Evolutionary conservation across 1,140 invertebrate species (phyloP).

Genomic region (Caenorhabditis elegans): DNA sequence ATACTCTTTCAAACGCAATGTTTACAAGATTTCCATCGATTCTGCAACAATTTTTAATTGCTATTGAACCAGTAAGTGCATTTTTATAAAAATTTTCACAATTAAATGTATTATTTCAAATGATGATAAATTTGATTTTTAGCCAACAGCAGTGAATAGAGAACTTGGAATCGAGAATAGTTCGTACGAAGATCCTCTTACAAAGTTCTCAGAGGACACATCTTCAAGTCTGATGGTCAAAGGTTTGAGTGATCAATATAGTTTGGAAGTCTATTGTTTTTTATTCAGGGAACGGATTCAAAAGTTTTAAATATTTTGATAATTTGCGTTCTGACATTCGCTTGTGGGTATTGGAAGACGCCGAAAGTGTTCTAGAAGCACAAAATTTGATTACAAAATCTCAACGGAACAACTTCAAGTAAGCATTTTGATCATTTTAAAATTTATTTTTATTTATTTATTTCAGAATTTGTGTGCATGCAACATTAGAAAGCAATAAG

Average conservation of each 20-base stretch:
- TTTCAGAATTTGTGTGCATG: neutral
- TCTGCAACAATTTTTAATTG: neutral
- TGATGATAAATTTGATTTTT: neutral
- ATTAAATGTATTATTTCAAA: neutral
- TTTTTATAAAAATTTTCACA: neutral
- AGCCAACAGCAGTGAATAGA: neutral
- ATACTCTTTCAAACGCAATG: neutral
- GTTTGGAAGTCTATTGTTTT: neutral
- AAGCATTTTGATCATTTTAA: neutral
- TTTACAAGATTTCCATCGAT: neutral
- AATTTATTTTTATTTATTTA: neutral
- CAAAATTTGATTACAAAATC: neutral
- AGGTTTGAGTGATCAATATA: too few species aligned
- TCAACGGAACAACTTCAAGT: neutral
- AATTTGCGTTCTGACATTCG: neutral
- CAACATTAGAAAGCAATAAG: neutral
- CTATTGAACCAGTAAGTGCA: neutral
- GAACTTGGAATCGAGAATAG: neutral
- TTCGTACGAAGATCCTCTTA: neutral
- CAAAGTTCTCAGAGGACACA: neutral
- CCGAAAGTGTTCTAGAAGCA: conserved; percentile 6
- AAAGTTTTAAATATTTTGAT: neutral
- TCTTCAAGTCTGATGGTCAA: neutral
- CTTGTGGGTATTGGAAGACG: neutral
- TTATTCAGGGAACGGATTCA: neutral